phyloP scores from a whole-genome alignment of 2,888 invertebrate species.

The Heliconius aoede region DNA sequence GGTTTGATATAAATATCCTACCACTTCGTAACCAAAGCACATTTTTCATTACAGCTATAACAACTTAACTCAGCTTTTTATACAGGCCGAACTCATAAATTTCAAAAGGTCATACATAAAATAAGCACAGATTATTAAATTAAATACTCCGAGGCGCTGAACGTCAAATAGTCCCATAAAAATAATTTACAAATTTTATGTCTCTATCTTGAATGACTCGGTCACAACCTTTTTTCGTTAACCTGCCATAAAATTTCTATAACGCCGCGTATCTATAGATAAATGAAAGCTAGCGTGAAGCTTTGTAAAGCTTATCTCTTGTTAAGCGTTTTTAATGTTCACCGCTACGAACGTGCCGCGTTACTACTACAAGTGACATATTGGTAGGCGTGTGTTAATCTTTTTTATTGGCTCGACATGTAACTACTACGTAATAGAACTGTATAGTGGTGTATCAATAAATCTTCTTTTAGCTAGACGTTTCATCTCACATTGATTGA shows the following conservation, averaged over 20 bases:
- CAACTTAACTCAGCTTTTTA: no score
- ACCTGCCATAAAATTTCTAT: constrained; percentile 1
- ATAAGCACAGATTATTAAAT: not conserved
- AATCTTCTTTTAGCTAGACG: not conserved
- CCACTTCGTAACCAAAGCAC: no score
- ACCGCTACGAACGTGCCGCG: not conserved
- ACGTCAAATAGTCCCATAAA: not conserved
- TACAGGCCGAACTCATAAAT: not conserved
- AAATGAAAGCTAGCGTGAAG: constrained; percentile 3
- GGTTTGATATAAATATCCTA: no score
- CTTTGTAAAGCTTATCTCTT: constrained; percentile 22
- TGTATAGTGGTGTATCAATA: not conserved
- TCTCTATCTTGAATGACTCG: constrained; percentile 2
- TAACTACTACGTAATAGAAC: not conserved
- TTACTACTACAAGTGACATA: not conserved
- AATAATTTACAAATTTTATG: not conserved
- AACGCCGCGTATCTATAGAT: constrained; percentile 16
- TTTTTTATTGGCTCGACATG: not conserved
- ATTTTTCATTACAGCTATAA: no score
- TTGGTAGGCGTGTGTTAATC: not conserved
- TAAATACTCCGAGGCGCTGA: not conserved
- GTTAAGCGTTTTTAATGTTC: constrained; percentile 21
- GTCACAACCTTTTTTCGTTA: constrained; percentile 4
- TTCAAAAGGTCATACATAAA: not conserved
- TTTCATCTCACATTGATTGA: not conserved